Evolutionary conservation across 2,113 vertebrate genomes (phyloP).

Genomic region (Rhombomys opimus): DNA sequence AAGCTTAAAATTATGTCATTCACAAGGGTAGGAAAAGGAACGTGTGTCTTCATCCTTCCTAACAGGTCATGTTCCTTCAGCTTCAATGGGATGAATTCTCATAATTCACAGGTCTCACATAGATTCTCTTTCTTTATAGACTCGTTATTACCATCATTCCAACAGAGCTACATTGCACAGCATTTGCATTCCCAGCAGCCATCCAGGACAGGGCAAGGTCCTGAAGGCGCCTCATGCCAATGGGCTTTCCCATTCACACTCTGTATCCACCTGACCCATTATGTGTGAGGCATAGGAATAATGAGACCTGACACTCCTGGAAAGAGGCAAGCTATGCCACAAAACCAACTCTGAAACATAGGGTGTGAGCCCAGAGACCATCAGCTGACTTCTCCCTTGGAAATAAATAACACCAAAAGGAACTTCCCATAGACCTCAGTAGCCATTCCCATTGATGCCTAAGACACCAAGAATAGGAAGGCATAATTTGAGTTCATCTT

Average conservation of each 20-base stretch:
- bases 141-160: not conserved
- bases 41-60: accelerated
- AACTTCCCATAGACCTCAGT: not conserved
- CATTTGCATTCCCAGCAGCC: not conserved
- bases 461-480: not conserved
- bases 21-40: not conserved
- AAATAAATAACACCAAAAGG: not conserved
- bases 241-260: not conserved
- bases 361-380: accelerated
- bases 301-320: not conserved
- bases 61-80: not conserved
- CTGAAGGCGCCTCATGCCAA: not conserved
- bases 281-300: not conserved
- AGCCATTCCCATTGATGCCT: not conserved
- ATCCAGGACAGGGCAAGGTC: too few relatives aligned
- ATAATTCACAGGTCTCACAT: not conserved
- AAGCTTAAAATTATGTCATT: not conserved
- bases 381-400: not conserved
- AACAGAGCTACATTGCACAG: accelerated
- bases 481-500: not conserved
- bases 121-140: too few relatives aligned
- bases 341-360: not conserved
- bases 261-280: accelerated
- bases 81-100: not conserved
- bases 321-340: too few relatives aligned